Percentiles rank a stretch among this genome's conserved stretches.
Evolutionary conservation across 2,113 vertebrate genomes (phyloP).

Genomic region (Anoura caudifer): DNA sequence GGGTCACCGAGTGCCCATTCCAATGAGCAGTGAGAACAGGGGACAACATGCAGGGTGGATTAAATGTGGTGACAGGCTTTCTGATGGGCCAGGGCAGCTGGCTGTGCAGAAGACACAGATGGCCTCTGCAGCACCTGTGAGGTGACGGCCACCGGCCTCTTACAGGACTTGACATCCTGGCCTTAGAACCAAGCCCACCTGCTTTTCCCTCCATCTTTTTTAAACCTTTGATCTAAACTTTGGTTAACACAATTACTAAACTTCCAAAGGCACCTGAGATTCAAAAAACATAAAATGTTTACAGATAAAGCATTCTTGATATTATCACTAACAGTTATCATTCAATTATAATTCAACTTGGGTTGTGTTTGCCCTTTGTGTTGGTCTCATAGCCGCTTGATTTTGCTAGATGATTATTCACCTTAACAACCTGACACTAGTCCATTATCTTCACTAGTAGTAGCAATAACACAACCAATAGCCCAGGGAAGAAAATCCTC

Average conservation of each 20-base stretch:
- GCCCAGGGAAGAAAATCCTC: background rate
- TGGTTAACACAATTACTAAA: background rate
- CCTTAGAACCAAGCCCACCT: slow-evolving; percentile 18
- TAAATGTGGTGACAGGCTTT: slow-evolving; percentile 50
- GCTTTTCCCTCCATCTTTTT: background rate
- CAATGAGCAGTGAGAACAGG: slow-evolving; percentile 31
- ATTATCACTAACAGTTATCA: background rate
- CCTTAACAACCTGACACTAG: background rate
- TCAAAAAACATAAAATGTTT: background rate
- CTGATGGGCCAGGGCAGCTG: slow-evolving; percentile 55
- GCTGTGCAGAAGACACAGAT: slow-evolving; percentile 36
- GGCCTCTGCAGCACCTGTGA: slow-evolving; percentile 60
- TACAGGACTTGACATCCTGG: background rate
- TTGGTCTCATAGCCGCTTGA: background rate
- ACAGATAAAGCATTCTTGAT: background rate
- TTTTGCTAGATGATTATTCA: background rate
- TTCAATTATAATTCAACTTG: background rate
- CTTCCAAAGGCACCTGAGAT: background rate
- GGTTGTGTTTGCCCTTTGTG: background rate
- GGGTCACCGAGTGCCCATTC: background rate
- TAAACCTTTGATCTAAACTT: slow-evolving; percentile 7
- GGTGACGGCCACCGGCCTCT: background rate
- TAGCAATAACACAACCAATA: background rate
- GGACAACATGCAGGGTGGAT: slow-evolving; percentile 42
- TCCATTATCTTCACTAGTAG: background rate